Evolutionary conservation across 2,113 vertebrate species (phyloP), one percentile per base, ranked within the genome.

Genomic region (Perca flavescens): DNA sequence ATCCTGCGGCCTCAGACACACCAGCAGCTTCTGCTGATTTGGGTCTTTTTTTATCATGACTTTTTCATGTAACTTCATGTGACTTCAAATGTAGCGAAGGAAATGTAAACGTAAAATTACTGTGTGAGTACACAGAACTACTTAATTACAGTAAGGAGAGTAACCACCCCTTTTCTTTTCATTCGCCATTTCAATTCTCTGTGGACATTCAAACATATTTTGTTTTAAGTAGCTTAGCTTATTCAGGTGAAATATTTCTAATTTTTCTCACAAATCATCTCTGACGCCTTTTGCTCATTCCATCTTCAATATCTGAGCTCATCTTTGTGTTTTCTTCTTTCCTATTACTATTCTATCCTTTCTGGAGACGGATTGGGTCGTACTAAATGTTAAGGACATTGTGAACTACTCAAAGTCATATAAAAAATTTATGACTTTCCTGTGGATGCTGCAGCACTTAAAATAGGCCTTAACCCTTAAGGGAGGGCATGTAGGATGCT

Each of bases 281-380:
- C 22, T 34, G 5, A 34, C 5, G 28, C 50, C 6, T 19, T 10
- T 60, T 74, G 14, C 22, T 74, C 17, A 34, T 56, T n/a, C 1
- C 2, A 0, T 60, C 17, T 81, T 28, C 60, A 7, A 25, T 31
- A 25, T 70, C 6, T 34, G 22, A 72, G 50, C 3, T 79, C 2
- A 43, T 43, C 16, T 49, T 80, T 49, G 25, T 47, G 1, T 34
- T 56, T 64, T 63, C n/a, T 21, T n/a, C 47, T 74, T 57, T 74
- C 7, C 22, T 28, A 2, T 47, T 16, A 10, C 3, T 62, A 53
- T 66, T 54, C 14, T 34, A 2, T 50, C 3, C 12, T 14, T 25
- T 43, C 57, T 31, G 6, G n/a, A 74, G 49, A 57, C 3, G 43
- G 9, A 46, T 6, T 74, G 19, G 40, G 15, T 79, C 12, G 43